Percentiles rank a stretch among this genome's conserved stretches.
phyloP scores from a whole-genome alignment of 2,797 vertebrate genomes.

The Corythornis leucogaster region DNA sequence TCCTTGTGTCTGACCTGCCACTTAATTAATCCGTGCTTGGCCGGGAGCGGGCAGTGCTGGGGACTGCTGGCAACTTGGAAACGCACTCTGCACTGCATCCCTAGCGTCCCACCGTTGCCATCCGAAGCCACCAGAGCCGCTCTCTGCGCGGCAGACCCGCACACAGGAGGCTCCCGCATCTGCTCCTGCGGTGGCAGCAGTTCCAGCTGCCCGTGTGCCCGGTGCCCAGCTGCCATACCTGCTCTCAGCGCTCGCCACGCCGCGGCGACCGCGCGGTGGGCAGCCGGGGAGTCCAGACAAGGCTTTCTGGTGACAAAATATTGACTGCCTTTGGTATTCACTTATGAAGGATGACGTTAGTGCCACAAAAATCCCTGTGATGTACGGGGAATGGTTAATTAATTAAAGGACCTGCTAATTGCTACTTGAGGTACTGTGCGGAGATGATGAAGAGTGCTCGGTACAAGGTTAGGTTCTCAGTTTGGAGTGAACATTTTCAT shows the following conservation, averaged over 20 bases:
- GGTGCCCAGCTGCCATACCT: no score
- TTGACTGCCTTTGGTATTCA: conserved; percentile 76
- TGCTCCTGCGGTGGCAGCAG: no score
- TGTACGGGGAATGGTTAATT: conserved; percentile 78
- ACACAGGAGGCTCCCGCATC: no score
- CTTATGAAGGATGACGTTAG: conserved; percentile 75
- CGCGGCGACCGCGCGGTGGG: not conserved
- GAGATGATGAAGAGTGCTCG: conserved; percentile 74
- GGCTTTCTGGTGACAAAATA: conserved; percentile 77
- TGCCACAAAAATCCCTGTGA: conserved; percentile 76
- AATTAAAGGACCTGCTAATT: conserved; percentile 83
- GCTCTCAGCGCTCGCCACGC: no score
- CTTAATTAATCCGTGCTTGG: conserved; percentile 79
- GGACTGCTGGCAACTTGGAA: conserved; percentile 33
- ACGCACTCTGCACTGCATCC: no score
- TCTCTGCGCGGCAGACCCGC: no score
- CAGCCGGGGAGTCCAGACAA: conserved; percentile 63
- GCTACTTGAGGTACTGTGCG: conserved; percentile 77
- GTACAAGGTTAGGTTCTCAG: conserved; percentile 73
- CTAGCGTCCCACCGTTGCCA: no score
- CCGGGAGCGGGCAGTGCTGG: conserved; percentile 70
- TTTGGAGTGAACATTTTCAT: conserved; percentile 69
- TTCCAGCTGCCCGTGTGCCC: no score
- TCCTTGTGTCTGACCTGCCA: conserved; percentile 79
- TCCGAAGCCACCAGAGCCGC: no score